Base-by-base conservation (phyloP, 2,888 invertebrate species). In the Torymus aiolomorphi region DNA sequence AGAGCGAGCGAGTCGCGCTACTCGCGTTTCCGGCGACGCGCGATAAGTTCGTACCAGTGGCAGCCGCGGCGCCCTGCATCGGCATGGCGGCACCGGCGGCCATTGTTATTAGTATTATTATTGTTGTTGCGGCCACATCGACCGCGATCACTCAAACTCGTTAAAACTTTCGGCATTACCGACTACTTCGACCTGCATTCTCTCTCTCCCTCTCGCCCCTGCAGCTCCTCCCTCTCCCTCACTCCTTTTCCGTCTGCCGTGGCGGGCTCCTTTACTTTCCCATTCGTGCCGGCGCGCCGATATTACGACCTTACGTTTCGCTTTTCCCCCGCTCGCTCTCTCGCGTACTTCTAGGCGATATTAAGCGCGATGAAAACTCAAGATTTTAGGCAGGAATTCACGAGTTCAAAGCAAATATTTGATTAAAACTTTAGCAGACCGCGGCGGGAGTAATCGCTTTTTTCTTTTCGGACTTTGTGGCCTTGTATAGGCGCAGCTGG, bases 81-180 rank as follows among this genome's bases (percentile, higher is more conserved):
- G 70, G 12, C 74, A 57, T 71, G 79, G 61, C 69, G 18, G 12
- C n/a, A 16, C 16, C 20, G 5, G 13, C 61, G 74, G 57, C 76
- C 83, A 80, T 80, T 83, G 86, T 87, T 86, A 84, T 85, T 84
- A 86, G 86, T 87, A 87, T 88, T 87, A 87, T 88, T 87, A 87
- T 89, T 88, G 86, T 89, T 88, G 87, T 89, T 89, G 88, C 87
- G 87, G 63, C 85, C 86, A 85, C 88, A 89, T 90, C 89, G 89
- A 89, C 89, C 87, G 86, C 88, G 88, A 89, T 89, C 90, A 88
- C 86, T 90, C 89, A 88, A 89, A 89, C 89, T 90, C 89, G 90
- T 90, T 90, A 89, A 89, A 90, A 89, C 90, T 90, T 90, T 89
- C 83, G 85, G 86, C 88, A 90, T 90, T 90, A 87, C 87, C 84